A percentile compares a stretch with the other conserved stretches of the same genome.
phyloP scores from a whole-genome alignment of 2,888 invertebrate species.

The Drosophila atripex region DNA sequence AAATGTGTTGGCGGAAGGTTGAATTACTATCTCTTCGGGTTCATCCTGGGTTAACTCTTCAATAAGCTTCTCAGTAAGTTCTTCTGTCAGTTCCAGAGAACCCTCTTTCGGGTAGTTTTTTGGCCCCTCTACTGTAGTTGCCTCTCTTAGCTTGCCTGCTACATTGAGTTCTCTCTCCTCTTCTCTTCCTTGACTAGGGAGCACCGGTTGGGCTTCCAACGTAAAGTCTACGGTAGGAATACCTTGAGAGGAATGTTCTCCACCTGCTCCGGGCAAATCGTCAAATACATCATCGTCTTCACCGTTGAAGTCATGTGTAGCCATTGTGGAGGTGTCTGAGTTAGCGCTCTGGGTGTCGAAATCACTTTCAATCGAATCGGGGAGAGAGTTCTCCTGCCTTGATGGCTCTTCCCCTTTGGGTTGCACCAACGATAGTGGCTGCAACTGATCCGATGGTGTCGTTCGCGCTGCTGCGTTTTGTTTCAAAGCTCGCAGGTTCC shows the following conservation, averaged over 20 bases:
- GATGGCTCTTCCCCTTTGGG: background rate
- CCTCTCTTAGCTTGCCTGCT: background rate
- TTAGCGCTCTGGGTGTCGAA: slow-evolving; percentile 57
- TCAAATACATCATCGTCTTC: slow-evolving; percentile 53
- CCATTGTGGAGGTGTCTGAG: slow-evolving; percentile 64
- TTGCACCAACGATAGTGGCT: background rate
- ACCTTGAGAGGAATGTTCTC: slow-evolving; percentile 50
- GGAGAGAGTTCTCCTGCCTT: background rate
- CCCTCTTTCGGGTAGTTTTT: background rate
- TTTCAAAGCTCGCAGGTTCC: slow-evolving; percentile 53
- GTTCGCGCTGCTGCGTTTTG: background rate
- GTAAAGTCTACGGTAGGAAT: slow-evolving; percentile 46
- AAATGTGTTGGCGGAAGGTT: background rate
- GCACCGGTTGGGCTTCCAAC: slow-evolving; percentile 46
- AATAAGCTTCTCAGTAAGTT: background rate
- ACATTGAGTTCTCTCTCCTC: background rate
- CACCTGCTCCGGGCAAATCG: slow-evolving; percentile 44
- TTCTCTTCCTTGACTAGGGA: slow-evolving; percentile 39
- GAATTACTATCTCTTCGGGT: background rate
- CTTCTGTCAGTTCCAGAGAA: background rate
- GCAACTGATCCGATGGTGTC: background rate
- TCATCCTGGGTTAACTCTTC: slow-evolving; percentile 2
- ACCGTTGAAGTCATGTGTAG: slow-evolving; percentile 44
- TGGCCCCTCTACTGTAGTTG: background rate
- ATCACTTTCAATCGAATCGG: background rate